Evolutionary conservation across 2,113 vertebrate genomes (phyloP).

Genomic region (Rhadina sibilatrix): DNA sequence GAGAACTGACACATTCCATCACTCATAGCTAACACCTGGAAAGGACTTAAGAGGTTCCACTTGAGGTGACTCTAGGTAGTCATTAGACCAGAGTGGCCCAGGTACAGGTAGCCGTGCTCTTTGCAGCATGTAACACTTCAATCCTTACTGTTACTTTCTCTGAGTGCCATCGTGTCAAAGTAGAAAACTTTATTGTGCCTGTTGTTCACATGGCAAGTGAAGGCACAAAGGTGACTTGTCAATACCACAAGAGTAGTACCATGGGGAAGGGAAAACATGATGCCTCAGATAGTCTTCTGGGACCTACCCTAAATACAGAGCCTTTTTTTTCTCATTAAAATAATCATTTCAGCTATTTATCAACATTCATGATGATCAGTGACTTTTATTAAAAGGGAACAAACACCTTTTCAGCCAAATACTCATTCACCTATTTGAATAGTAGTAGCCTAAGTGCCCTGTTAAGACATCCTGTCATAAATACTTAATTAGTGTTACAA

Average conservation of each 20-base stretch:
- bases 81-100: not conserved
- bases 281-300: fast-evolving
- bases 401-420: constrained; percentile 17
- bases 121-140: not conserved
- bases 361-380: not conserved
- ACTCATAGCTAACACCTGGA: not conserved
- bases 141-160: not conserved
- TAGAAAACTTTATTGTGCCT: not conserved
- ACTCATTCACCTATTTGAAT: not conserved
- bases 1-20: not conserved
- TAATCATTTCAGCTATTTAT: not conserved
- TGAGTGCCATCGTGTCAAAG: not conserved
- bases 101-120: not conserved
- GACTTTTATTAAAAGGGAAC: constrained; percentile 24
- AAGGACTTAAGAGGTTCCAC: not conserved
- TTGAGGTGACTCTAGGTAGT: not conserved
- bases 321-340: not conserved
- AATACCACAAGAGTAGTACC: not conserved
- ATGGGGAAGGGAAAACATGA: not conserved
- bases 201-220: not conserved
- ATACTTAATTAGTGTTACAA: constrained; percentile 9
- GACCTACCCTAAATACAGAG: not conserved
- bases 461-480: not conserved
- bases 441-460: not conserved
- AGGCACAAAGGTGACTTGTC: not conserved